A percentile compares a stretch with the other conserved stretches of the same genome.
These are phyloP conservation scores for Hemiscyllium ocellatum DNA, from an alignment of 2,113 vertebrate genomes.

Conservation along the genomic window DNA sequence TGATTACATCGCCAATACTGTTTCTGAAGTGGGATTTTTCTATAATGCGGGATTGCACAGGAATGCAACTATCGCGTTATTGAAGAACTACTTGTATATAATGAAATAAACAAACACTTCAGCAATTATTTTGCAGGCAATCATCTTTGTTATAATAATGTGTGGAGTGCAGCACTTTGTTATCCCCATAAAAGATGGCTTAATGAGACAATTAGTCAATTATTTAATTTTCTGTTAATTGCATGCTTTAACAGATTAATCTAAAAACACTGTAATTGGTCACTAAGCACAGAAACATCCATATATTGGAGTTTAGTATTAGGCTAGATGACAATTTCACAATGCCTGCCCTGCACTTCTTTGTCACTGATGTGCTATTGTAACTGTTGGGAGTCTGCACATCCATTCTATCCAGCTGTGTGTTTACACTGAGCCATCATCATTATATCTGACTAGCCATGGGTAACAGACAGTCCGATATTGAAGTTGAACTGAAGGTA, in stretches of 20 bases:
- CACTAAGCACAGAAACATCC: background rate
- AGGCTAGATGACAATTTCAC: background rate
- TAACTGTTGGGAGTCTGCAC: background rate
- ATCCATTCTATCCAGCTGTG: conserved; percentile 28
- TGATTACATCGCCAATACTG: too few relatives aligned
- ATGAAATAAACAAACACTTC: background rate
- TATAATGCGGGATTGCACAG: too few relatives aligned
- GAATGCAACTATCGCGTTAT: too few relatives aligned
- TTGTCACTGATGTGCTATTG: background rate
- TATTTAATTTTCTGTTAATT: conserved; percentile 12
- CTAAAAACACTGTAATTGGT: conserved; percentile 15
- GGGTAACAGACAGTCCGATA: background rate
- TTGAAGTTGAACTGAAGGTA: background rate
- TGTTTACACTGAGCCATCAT: background rate
- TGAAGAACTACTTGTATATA: background rate
- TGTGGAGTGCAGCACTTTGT: background rate
- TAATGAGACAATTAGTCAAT: background rate
- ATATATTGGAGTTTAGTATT: background rate
- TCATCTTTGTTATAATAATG: background rate
- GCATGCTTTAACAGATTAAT: background rate
- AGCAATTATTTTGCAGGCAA: conserved; percentile 5
- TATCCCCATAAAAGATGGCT: background rate
- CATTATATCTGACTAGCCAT: conserved; percentile 29
- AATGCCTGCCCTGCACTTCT: background rate
- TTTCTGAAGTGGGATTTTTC: too few relatives aligned